Base-by-base conservation (phyloP, 2,888 invertebrate genomes). In the Amblyjoppa proteus region DNA sequence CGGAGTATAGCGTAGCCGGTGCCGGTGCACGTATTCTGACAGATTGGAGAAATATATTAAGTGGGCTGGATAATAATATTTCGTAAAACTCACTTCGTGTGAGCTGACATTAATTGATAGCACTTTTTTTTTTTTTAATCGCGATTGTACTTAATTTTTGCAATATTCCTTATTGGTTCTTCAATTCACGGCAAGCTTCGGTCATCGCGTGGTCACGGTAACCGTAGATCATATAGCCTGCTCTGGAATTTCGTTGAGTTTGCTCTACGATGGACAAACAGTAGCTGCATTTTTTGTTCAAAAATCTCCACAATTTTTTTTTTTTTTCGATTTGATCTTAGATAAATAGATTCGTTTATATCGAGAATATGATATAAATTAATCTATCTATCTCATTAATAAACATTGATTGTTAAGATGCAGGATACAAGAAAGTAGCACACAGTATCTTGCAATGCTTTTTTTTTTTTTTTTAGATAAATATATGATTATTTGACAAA, bases 51-150 rank as follows among this genome's bases (percentile, higher is more conserved):
- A 64, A 31, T 34, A 4, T 64, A 6, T 34, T 16, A n/a, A 64
- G 64, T 56, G 20, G 51, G 9, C 34, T 38, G 16, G 49, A 49
- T 66, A 77, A 66, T 34, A 64, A 66, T 58, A 71, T 82, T 82
- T 51, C 25, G 13, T 25, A 20, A 64, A 34, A 58, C 7, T 34
- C 2, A 16, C 34, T 64, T 34, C 6, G 64, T 16, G 7, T 16
- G 2, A 13, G 64, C 6, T 31, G 16, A 31, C 61, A 31, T 16
- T 31, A 31, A 31, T 61, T 31, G 16, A 28, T 28, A 16, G 11
- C 1, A 64, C 7, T 5, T 20, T 20, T 20, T 16, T 5, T 13
- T 31, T 31, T 64, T 3, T 31, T 31, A 31, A 61, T 20, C 3
- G 9, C 25, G 6, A 25, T 25, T 25, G 53, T 56, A 2, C 20